phyloP scores from a whole-genome alignment of 92 coral and sea anemone species.

The Bergia puertoricense region DNA sequence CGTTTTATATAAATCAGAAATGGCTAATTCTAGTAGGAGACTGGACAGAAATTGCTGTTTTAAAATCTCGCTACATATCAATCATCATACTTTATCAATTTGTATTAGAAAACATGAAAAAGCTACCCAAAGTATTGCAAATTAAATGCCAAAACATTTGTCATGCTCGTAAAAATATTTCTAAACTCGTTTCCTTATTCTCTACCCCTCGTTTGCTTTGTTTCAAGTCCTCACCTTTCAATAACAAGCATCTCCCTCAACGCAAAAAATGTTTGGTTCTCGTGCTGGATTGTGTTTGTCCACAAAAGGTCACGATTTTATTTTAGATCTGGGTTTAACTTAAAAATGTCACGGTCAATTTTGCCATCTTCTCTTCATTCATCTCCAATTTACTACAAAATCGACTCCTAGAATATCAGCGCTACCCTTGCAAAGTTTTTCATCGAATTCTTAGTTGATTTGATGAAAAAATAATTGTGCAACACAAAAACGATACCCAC shows the following conservation, averaged over 20 bases:
- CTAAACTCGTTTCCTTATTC: too few relatives aligned
- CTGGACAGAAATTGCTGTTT: not conserved
- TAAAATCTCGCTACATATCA: not conserved
- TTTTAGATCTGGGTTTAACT: not conserved
- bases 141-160: too few relatives aligned
- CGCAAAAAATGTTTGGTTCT: not conserved
- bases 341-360: not conserved
- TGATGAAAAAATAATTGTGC: not conserved
- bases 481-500: too few relatives aligned
- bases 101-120: too few relatives aligned
- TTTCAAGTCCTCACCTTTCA: not conserved
- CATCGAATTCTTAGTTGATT: not conserved
- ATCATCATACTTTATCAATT: too few relatives aligned
- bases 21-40: too few relatives aligned
- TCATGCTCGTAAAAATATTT: too few relatives aligned
- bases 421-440: not conserved
- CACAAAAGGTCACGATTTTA: slow-evolving; percentile 5
- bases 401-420: not conserved
- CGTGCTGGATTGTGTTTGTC: not conserved
- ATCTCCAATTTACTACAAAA: not conserved
- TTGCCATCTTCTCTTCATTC: not conserved
- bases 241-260: not conserved
- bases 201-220: not conserved
- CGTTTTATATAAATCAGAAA: too few relatives aligned
- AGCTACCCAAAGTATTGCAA: too few relatives aligned